Conservation (phyloP, 2,797 vertebrate species). For the Crenuchus spilurus region DNA sequence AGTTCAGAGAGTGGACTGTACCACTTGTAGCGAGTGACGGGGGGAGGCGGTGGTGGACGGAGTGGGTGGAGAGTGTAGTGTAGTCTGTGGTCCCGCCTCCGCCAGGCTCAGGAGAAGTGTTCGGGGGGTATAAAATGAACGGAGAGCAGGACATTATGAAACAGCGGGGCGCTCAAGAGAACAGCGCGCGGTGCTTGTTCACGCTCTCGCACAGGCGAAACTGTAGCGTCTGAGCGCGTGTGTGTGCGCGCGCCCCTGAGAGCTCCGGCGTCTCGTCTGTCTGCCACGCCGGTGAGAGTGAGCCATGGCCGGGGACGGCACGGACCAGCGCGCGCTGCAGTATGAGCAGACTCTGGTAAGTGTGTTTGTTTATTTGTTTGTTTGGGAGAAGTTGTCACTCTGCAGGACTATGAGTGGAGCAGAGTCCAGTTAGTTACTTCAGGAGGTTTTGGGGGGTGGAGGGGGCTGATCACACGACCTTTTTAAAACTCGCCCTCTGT, state of each 20-base stretch:
- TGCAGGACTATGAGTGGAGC: no score
- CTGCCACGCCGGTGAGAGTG: not conserved
- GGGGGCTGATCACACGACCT: no score
- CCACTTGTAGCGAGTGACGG: not conserved
- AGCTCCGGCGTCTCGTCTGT: not conserved
- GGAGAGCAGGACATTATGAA: not conserved
- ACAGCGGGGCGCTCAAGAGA: not conserved
- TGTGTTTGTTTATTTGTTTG: conserved; percentile 45
- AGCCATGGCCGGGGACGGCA: conserved; percentile 80
- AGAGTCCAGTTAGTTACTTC: no score
- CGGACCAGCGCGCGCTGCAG: conserved; percentile 91
- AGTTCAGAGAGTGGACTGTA: not conserved
- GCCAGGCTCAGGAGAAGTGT: not conserved
- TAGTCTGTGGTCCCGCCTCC: conserved; percentile 18
- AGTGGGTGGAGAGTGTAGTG: not conserved
- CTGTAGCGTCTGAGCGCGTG: not conserved
- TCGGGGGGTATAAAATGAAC: conserved; percentile 30
- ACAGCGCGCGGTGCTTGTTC: not conserved
- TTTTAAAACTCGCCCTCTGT: no score
- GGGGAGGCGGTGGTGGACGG: not conserved
- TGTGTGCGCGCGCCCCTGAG: not conserved
- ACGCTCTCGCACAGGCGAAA: not conserved
- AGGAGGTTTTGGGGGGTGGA: no score
- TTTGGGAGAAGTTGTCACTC: not conserved
- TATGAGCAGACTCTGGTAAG: conserved; percentile 97